Evolutionary conservation across 2,797 vertebrate genomes (phyloP).

Genomic region (Prionace glauca): DNA sequence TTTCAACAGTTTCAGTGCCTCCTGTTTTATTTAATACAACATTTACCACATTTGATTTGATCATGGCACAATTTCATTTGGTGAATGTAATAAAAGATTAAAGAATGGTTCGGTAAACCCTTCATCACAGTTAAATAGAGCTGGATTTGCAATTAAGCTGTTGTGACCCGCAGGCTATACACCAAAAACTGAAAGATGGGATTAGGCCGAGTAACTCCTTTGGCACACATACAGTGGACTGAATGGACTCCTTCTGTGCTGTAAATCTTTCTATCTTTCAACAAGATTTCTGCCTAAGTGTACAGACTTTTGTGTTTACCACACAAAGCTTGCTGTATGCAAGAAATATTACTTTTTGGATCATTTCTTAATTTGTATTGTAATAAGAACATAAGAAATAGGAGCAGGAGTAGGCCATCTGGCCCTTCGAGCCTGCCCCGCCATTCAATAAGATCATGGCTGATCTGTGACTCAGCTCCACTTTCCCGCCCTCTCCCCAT

Average conservation of each 20-base stretch:
- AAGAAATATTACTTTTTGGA: neutral
- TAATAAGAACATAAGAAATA: too few species aligned
- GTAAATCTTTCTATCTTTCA: neutral
- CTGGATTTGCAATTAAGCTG: neutral
- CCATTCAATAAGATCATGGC: too few species aligned
- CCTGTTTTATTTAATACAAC: neutral
- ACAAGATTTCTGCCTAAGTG: neutral
- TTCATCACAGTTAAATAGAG: neutral
- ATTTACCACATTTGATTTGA: neutral
- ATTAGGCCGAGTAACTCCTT: neutral
- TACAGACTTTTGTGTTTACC: neutral
- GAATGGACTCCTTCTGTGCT: neutral
- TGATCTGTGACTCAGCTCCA: too few species aligned
- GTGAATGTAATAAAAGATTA: slow-evolving; percentile 5
- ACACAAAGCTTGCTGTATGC: neutral
- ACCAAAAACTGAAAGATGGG: neutral
- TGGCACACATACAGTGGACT: neutral
- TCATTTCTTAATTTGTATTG: neutral
- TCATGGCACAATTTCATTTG: neutral
- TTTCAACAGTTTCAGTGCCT: neutral
- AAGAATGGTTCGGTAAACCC: neutral
- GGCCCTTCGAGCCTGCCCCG: too few species aligned
- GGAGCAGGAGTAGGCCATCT: too few species aligned
- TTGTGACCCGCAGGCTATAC: neutral
- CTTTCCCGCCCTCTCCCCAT: too few species aligned